Conservation (phyloP, 2,113 vertebrate species). For the Calidris pygmaea region DNA sequence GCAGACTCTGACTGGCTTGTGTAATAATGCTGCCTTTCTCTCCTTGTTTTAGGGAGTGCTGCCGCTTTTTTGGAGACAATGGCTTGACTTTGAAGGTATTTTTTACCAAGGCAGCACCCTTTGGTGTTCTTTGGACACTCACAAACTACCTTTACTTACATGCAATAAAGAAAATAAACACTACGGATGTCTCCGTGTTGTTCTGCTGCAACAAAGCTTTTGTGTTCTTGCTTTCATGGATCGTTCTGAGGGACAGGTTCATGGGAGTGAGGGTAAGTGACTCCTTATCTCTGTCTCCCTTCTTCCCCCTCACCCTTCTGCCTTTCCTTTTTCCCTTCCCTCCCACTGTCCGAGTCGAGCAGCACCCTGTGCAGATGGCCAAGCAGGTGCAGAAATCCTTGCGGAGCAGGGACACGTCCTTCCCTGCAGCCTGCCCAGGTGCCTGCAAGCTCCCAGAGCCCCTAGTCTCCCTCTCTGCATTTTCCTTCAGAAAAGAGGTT, state of each 20-base stretch:
- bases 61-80: conserved; percentile 92
- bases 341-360: fast-evolving
- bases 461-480: background rate
- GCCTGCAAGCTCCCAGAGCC: background rate
- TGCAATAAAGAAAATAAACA: conserved; percentile 97
- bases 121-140: conserved; percentile 94
- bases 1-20: background rate
- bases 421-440: background rate
- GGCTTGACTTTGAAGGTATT: conserved; percentile 94
- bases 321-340: background rate
- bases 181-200: conserved; percentile 92
- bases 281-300: conserved; percentile 49
- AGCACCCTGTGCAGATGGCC: background rate
- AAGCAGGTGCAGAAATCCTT: fast-evolving
- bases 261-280: conserved; percentile 97
- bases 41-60: conserved; percentile 89
- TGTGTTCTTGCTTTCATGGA: conserved; percentile 98
- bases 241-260: conserved; percentile 96
- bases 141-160: conserved; percentile 99
- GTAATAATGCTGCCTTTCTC: conserved; percentile 69
- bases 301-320: background rate
- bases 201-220: conserved; percentile 99
- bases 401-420: background rate
- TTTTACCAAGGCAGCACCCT: conserved; percentile 93
- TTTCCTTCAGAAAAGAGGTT: background rate